These are phyloP conservation scores for Montipora efflorescens DNA, from an alignment of 64 coral and sea anemone species.

Conservation along the genomic window DNA sequence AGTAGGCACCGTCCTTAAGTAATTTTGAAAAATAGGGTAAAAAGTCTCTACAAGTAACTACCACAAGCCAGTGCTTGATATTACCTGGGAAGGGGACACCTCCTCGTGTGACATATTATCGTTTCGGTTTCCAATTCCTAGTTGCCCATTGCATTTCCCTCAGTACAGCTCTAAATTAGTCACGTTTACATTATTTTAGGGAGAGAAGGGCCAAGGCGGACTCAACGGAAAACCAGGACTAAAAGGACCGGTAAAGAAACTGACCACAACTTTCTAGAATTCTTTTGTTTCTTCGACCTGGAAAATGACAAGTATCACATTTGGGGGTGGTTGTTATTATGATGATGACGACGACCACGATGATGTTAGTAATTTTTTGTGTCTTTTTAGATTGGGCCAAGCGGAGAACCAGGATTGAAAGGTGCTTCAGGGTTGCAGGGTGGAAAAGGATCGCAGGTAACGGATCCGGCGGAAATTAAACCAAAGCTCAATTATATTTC, in stretches of 20 bases:
- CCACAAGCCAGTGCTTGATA: too few species aligned
- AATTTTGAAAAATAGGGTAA: too few species aligned
- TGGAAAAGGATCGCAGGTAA: conserved; percentile 24
- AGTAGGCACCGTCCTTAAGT: too few species aligned
- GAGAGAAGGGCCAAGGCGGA: conserved; percentile 28
- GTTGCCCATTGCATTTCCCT: too few species aligned
- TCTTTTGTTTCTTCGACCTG: not conserved
- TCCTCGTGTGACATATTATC: too few species aligned
- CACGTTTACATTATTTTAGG: conserved; percentile 1
- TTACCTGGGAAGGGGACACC: too few species aligned
- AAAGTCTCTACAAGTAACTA: too few species aligned
- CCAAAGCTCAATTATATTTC: too few species aligned
- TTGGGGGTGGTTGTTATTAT: not conserved
- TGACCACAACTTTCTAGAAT: not conserved
- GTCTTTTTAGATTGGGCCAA: conserved; percentile 34
- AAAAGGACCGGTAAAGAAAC: conserved; percentile 36
- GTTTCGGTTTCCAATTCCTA: too few species aligned
- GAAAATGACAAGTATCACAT: not conserved
- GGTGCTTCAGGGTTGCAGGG: conserved; percentile 21
- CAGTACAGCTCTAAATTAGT: not conserved
- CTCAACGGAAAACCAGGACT: conserved; percentile 24
- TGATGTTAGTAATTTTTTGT: not conserved
- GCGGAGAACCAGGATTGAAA: conserved; percentile 21
- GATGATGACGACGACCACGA: not conserved
- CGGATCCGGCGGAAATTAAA: not conserved